Conservation (phyloP, 1,140 invertebrate genomes). For the Dinothrombium tinctorium region DNA sequence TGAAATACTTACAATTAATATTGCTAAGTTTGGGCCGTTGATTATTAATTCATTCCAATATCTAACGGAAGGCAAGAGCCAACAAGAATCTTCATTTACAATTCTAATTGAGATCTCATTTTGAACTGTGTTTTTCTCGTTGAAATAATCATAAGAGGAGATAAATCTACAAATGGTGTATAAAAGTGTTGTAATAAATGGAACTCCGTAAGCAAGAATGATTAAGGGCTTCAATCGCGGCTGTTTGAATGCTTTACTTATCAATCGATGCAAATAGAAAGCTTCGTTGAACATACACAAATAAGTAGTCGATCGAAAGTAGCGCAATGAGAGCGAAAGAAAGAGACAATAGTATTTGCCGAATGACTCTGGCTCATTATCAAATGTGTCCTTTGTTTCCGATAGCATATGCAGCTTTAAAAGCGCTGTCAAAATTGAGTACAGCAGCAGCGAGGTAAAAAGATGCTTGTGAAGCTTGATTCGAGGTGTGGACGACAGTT, state of each 20-base stretch:
- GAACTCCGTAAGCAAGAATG: conserved; percentile 9
- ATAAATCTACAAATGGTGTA: conserved; percentile 5
- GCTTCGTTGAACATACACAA: conserved; percentile 35
- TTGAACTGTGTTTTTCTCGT: neutral
- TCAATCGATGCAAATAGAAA: conserved; percentile 11
- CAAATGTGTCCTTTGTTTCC: too few species aligned
- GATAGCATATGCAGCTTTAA: conserved; percentile 4
- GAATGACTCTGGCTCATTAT: too few species aligned
- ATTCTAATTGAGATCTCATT: neutral
- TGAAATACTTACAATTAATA: conserved; percentile 12
- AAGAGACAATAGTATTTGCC: too few species aligned
- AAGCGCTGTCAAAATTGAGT: conserved; percentile 18
- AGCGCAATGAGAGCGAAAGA: conserved; percentile 25
- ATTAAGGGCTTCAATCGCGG: conserved; percentile 7
- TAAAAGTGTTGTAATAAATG: conserved; percentile 4
- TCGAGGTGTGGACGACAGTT: conserved; percentile 17
- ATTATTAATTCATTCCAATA: conserved; percentile 12
- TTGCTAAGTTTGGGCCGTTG: conserved; percentile 9
- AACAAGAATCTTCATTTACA: conserved; percentile 5
- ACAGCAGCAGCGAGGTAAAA: conserved; percentile 27
- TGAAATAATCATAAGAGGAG: neutral
- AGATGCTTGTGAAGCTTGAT: conserved; percentile 31
- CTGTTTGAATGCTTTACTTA: conserved; percentile 10
- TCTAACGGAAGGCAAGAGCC: conserved; percentile 8
- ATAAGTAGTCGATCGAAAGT: conserved; percentile 30